Conservation (phyloP, 2,888 invertebrate species). For the Latheticus oryzae region DNA sequence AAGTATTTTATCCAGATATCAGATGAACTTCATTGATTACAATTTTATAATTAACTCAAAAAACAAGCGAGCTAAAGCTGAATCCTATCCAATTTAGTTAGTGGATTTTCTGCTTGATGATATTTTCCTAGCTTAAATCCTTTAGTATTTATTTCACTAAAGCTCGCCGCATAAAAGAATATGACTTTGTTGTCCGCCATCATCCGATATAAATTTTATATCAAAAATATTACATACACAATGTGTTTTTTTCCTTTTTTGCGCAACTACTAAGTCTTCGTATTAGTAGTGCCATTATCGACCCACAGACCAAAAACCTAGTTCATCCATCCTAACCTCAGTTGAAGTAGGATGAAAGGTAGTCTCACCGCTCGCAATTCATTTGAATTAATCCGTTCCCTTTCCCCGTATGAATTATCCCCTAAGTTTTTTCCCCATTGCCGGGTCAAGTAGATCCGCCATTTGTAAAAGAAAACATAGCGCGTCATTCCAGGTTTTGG, state of each 20-base stretch:
- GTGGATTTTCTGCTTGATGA: no score
- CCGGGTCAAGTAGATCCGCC: conserved; percentile 34
- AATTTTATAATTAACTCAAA: conserved; percentile 46
- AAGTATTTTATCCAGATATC: conserved; percentile 38
- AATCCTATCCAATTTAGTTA: conserved; percentile 7
- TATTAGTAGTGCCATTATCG: no score
- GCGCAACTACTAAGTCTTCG: no score
- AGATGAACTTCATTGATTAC: conserved; percentile 47
- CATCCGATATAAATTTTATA: no score
- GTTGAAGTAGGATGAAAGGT: conserved; percentile 27
- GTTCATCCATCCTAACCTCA: conserved; percentile 2
- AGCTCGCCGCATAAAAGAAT: no score
- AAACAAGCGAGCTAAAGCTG: conserved; percentile 21
- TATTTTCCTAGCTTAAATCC: no score
- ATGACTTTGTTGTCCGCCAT: no score
- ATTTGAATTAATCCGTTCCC: conserved; percentile 36
- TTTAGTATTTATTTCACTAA: no score
- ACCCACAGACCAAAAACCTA: not conserved
- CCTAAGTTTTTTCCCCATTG: conserved; percentile 21
- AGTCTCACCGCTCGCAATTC: conserved; percentile 32
- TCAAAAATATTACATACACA: no score
- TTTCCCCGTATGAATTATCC: conserved; percentile 33
- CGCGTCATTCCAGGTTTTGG: conserved; percentile 48
- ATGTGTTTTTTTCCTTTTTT: no score
- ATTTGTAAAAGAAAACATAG: conserved; percentile 48